phyloP scores from a whole-genome alignment of 2,797 vertebrate genomes.

The Lagodon rhomboides region DNA sequence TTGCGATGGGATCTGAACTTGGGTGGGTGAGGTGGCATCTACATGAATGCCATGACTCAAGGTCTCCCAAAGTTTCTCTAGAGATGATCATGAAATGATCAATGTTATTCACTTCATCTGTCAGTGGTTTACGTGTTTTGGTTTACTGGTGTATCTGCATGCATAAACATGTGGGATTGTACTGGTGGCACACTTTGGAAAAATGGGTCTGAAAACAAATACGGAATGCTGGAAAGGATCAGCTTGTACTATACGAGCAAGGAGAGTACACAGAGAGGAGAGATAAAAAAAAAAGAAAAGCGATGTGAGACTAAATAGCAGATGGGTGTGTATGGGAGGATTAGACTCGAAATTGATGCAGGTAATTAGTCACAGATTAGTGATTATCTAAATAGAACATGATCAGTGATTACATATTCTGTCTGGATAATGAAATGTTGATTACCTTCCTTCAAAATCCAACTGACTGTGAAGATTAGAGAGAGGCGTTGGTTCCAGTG shows the following conservation, averaged over 20 bases:
- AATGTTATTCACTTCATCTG: no score
- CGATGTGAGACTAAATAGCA: conserved; percentile 25
- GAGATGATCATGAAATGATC: no score
- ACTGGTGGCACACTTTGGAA: not conserved
- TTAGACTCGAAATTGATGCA: conserved; percentile 17
- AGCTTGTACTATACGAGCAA: not conserved
- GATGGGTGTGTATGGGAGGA: conserved; percentile 13
- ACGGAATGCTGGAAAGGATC: conserved; percentile 16
- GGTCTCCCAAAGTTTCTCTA: no score
- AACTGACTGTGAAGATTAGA: conserved; percentile 7
- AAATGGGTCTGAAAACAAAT: conserved; percentile 1
- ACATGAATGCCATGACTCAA: no score
- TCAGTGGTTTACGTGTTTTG: no score
- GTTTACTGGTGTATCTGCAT: not conserved
- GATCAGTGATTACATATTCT: conserved; percentile 24
- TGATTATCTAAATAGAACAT: conserved; percentile 41
- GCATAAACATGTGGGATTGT: conserved; percentile 5
- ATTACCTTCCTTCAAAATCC: conserved; percentile 28
- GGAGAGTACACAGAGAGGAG: not conserved
- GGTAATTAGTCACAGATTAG: conserved; percentile 43
- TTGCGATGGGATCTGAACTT: no score
- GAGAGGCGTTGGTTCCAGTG: not conserved
- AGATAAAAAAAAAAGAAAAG: conserved; percentile 9
- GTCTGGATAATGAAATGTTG: conserved; percentile 10
- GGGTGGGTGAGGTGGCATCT: no score